Conservation (phyloP, 1,140 invertebrate species). For the Aphelenchoides besseyi region DNA sequence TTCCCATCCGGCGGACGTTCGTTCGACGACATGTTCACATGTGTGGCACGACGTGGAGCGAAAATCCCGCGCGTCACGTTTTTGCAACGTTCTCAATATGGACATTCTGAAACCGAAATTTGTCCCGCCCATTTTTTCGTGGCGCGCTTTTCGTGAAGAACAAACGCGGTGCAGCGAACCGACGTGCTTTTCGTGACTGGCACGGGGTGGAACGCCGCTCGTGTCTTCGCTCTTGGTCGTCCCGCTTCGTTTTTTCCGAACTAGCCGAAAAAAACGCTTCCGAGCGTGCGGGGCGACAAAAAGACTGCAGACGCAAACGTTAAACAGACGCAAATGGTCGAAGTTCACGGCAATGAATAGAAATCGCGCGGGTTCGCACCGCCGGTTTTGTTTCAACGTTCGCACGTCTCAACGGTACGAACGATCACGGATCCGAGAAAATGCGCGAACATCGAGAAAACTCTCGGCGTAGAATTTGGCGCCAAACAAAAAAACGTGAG, state of each 20-base stretch:
- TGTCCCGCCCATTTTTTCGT: slow-evolving; percentile 2
- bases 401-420: slow-evolving; percentile 9
- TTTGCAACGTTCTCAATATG: background rate
- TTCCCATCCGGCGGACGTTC: background rate
- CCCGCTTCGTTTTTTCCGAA: background rate
- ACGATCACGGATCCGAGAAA: slow-evolving; percentile 4
- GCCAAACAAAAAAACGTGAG: no score
- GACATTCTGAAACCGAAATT: no score
- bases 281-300: background rate
- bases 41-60: slow-evolving; percentile 11
- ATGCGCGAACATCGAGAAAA: slow-evolving; percentile 20
- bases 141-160: background rate
- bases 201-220: background rate
- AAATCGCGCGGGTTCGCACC: background rate
- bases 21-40: background rate
- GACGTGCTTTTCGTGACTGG: background rate
- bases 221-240: background rate
- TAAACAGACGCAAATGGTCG: background rate
- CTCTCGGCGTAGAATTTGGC: slow-evolving; percentile 12
- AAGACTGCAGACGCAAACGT: background rate
- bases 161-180: background rate
- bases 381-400: background rate
- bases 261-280: background rate
- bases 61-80: slow-evolving; percentile 1
- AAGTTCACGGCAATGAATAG: slow-evolving; percentile 1